Conservation (phyloP, 92 coral and sea anemone species). For the Pocillopora meandrina region DNA sequence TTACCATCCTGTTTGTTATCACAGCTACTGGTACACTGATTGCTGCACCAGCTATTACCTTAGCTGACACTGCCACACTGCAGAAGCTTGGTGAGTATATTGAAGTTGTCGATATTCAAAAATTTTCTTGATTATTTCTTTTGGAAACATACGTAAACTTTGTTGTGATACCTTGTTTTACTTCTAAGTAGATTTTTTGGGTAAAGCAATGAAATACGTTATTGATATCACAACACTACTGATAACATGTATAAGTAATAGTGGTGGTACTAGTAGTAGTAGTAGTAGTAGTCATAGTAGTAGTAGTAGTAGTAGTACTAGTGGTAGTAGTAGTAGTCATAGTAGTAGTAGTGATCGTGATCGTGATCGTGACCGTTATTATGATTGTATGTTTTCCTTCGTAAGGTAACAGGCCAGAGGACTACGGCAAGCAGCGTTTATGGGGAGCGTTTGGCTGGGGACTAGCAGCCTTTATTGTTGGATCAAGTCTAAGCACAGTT, state of each 20-base stretch:
- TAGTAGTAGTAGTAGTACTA: not conserved
- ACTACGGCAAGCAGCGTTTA: conserved; percentile 91
- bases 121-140: no score
- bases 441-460: conserved; percentile 99
- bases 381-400: not conserved
- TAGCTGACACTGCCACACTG: conserved; percentile 93
- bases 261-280: not conserved
- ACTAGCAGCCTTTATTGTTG: conserved; percentile 81
- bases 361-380: no score
- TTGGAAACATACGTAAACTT: no score
- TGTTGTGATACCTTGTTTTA: no score
- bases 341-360: not conserved
- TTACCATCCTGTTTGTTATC: conserved; percentile 78
- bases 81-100: conserved; percentile 75
- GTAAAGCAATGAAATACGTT: no score
- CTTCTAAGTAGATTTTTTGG: no score
- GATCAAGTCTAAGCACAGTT: conserved; percentile 73
- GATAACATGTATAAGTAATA: not conserved
- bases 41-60: conserved; percentile 84
- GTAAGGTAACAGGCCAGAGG: conserved; percentile 68
- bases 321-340: not conserved
- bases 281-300: not conserved
- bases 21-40: conserved; percentile 78
- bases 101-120: not conserved
- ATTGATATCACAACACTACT: no score